phyloP scores from a whole-genome alignment of 1,140 invertebrate genomes.

The Papilio aristodemus region DNA sequence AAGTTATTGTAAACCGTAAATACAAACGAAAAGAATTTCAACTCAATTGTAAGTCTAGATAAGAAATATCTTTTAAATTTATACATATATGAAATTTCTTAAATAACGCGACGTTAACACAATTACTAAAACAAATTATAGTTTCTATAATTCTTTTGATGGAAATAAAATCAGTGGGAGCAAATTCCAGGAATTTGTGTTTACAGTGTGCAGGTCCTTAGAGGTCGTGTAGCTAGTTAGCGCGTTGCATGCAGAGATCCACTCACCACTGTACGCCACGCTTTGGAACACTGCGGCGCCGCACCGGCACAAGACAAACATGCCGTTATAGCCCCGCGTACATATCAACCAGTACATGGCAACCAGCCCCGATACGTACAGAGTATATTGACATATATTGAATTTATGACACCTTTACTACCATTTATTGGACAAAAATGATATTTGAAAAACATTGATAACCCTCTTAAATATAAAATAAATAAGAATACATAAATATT shows the following conservation, averaged over 20 bases:
- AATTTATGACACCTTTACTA: neutral
- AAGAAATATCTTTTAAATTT: no score
- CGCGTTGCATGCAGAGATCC: conserved; percentile 71
- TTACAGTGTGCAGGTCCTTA: conserved; percentile 4
- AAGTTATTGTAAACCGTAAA: neutral
- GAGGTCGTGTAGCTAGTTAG: conserved; percentile 44
- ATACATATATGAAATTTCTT: no score
- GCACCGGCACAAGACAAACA: conserved; percentile 79
- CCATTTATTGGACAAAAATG: no score
- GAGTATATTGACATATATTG: neutral
- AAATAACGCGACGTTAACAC: no score
- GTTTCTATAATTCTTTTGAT: neutral
- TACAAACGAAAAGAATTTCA: neutral
- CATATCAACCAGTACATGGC: conserved; percentile 34
- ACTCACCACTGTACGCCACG: conserved; percentile 96
- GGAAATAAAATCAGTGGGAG: neutral
- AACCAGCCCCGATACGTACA: conserved; percentile 32
- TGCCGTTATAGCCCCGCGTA: conserved; percentile 69
- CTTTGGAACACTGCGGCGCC: conserved; percentile 92
- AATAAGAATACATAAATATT: no score
- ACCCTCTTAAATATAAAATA: no score
- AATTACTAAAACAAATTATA: no score
- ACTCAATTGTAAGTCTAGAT: no score
- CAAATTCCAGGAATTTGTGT: neutral
- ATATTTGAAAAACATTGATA: no score